Evolutionary conservation across 2,113 vertebrate species (phyloP).

Genomic region (Phaethornis superciliosus): DNA sequence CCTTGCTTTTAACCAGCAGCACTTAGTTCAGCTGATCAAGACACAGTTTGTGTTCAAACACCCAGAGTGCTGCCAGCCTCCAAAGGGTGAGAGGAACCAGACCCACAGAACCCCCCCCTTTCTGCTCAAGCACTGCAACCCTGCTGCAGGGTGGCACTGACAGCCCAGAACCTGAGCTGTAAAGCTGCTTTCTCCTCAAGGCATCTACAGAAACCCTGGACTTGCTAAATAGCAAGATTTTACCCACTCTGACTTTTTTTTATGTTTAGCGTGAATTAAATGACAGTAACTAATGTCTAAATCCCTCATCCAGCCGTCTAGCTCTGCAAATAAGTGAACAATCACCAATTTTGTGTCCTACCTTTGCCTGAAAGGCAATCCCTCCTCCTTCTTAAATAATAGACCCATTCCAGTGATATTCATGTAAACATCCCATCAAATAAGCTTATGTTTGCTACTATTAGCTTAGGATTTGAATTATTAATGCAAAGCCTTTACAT

Average conservation of each 20-base stretch:
- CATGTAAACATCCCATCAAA: neutral
- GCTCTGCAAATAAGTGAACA: neutral
- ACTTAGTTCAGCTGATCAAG: neutral
- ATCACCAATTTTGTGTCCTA: neutral
- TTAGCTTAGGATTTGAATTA: neutral
- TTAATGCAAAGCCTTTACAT: neutral
- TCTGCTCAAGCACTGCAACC: rapidly evolving
- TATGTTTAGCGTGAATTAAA: neutral
- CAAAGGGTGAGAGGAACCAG: rapidly evolving
- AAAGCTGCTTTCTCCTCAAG: neutral
- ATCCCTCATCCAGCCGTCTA: neutral
- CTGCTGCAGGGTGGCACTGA: neutral
- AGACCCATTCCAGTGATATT: neutral
- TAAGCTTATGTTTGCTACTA: neutral
- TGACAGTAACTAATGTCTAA: neutral
- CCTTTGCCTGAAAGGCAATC: neutral
- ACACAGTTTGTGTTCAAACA: neutral
- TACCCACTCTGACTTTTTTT: neutral
- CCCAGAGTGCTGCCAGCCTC: neutral
- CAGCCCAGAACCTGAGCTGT: neutral
- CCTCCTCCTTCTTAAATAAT: neutral
- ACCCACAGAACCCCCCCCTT: neutral
- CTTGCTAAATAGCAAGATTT: neutral
- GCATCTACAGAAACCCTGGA: neutral
- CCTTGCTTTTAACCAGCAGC: neutral